Percentiles rank a stretch among this genome's conserved stretches.
These are phyloP conservation scores for Pygocentrus nattereri DNA, from an alignment of 2,797 vertebrate genomes.

Conservation along the genomic window DNA sequence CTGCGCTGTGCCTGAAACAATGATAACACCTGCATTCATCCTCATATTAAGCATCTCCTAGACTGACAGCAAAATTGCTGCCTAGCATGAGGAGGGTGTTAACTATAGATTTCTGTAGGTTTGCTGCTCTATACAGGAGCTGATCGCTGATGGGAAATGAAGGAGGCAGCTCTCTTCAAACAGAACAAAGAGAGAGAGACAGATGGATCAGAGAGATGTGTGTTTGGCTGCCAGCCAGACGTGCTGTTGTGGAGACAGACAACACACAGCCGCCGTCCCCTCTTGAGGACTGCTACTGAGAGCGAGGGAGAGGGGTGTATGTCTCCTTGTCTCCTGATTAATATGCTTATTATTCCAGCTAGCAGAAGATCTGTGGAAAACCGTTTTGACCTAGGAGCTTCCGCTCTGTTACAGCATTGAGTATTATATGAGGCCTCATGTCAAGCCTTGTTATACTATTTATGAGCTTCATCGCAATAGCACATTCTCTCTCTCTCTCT, in stretches of 20 bases:
- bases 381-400: conserved; percentile 39
- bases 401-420: conserved; percentile 14
- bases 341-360: conserved; percentile 26
- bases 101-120: conserved; percentile 3
- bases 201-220: conserved; percentile 28
- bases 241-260: conserved; percentile 60
- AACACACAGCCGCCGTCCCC: conserved; percentile 54
- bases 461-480: background rate
- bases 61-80: conserved; percentile 11
- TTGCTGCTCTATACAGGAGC: background rate
- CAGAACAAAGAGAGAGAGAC: conserved; percentile 23
- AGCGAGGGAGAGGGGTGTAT: conserved; percentile 33
- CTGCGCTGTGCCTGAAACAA: background rate
- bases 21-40: background rate
- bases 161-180: conserved; percentile 15
- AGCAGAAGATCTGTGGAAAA: conserved; percentile 24
- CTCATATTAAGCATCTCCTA: background rate
- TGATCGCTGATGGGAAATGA: conserved; percentile 29
- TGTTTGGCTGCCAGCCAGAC: conserved; percentile 61
- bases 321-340: conserved; percentile 38
- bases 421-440: conserved; percentile 42
- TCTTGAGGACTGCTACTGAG: conserved; percentile 54
- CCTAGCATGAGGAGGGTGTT: conserved; percentile 1
- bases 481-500: background rate
- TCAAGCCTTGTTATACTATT: conserved; percentile 42